Evolutionary conservation across 2,113 vertebrate species (phyloP).

Genomic region (Nematolebias whitei): DNA sequence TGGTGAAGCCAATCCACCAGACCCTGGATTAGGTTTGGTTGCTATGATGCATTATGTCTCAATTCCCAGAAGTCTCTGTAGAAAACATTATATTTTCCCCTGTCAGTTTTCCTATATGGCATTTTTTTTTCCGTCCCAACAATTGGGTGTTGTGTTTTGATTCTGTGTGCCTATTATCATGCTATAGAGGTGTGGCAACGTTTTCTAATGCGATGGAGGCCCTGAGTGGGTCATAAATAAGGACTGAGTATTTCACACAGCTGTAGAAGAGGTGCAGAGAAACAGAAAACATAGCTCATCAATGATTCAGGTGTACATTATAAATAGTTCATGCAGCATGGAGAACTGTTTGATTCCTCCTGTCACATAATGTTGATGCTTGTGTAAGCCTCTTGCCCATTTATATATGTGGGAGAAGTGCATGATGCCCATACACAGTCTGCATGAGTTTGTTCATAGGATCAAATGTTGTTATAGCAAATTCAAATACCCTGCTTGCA

Average conservation of each 20-base stretch:
- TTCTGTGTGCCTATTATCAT: slow-evolving; percentile 36
- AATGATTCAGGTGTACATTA: slow-evolving; percentile 75
- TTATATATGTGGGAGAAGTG: slow-evolving; percentile 13
- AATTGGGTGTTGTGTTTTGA: neutral
- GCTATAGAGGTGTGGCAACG: slow-evolving; percentile 33
- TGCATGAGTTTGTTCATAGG: neutral
- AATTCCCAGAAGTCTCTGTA: slow-evolving; percentile 15
- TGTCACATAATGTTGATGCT: slow-evolving; percentile 48
- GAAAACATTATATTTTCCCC: slow-evolving; percentile 23
- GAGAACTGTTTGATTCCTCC: slow-evolving; percentile 62
- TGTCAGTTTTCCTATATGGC: slow-evolving; percentile 28
- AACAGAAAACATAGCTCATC: slow-evolving; percentile 70
- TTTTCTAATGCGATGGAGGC: slow-evolving; percentile 27
- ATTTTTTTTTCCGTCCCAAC: slow-evolving; percentile 13
- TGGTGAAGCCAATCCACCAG: slow-evolving; percentile 8
- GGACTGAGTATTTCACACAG: slow-evolving; percentile 48
- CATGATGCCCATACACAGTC: neutral
- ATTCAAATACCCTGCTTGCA: neutral
- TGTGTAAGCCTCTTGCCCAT: slow-evolving; percentile 10
- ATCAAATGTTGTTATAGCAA: neutral
- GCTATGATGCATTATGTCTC: slow-evolving; percentile 33
- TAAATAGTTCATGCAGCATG: slow-evolving; percentile 74
- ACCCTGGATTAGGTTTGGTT: slow-evolving; percentile 13
- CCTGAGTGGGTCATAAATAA: slow-evolving; percentile 51
- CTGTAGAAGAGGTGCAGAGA: slow-evolving; percentile 57